Conservation (phyloP, 2,113 vertebrate genomes). For the Notarius quadriscutis region DNA sequence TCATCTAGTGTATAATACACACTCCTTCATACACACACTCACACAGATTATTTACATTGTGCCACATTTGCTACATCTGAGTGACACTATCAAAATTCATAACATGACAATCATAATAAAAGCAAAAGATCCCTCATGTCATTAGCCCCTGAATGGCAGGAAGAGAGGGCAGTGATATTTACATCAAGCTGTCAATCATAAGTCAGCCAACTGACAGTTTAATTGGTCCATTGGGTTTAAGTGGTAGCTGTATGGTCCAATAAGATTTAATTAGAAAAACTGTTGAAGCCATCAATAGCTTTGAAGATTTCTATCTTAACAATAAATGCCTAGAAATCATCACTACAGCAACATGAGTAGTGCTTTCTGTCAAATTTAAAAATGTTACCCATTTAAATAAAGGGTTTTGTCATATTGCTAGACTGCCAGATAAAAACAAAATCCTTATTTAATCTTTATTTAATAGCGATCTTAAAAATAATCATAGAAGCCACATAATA, state of each 20-base stretch:
- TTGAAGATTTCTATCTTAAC: background rate
- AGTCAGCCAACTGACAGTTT: conserved; percentile 15
- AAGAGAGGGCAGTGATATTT: background rate
- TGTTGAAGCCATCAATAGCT: conserved; percentile 12
- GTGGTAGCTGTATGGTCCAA: conserved; percentile 13
- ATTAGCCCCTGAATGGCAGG: background rate
- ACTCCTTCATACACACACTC: conserved; percentile 6
- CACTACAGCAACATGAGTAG: background rate
- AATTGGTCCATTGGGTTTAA: conserved; percentile 17
- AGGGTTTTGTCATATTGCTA: background rate
- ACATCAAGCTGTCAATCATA: conserved; percentile 29
- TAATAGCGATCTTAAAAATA: background rate
- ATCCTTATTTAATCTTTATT: background rate
- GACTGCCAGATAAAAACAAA: background rate
- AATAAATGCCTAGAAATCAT: background rate
- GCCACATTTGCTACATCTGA: background rate
- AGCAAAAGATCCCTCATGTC: background rate
- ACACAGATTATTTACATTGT: background rate
- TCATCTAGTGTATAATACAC: background rate
- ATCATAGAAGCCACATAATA: background rate
- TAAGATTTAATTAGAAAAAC: conserved; percentile 24
- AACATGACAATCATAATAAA: background rate
- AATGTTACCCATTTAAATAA: background rate
- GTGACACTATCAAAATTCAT: background rate
- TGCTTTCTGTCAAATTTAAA: background rate